phyloP scores from a whole-genome alignment of 2,888 invertebrate species.

The Cacoxenus indagator region DNA sequence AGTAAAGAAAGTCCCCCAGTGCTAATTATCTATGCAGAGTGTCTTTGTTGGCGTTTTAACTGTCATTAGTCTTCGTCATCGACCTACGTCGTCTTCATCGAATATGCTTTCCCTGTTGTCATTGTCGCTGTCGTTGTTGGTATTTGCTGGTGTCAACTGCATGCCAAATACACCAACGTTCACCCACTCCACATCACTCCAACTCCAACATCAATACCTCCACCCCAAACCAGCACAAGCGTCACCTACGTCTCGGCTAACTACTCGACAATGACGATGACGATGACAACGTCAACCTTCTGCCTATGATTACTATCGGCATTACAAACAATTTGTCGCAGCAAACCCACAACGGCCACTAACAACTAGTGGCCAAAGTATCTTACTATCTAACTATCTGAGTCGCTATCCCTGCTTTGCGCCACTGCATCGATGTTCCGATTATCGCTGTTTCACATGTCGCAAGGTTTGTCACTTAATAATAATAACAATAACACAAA shows the following conservation, averaged over 20 bases:
- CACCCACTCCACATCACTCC: too few species aligned
- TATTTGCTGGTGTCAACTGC: too few species aligned
- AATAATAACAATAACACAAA: conserved; percentile 36
- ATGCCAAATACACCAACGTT: too few species aligned
- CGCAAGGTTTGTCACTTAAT: conserved; percentile 47
- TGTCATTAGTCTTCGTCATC: conserved; percentile 11
- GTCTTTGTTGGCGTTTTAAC: conserved; percentile 14
- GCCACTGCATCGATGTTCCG: not conserved
- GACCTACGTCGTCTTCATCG: not conserved
- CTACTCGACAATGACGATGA: too few species aligned
- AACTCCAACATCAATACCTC: too few species aligned
- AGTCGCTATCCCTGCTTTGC: not conserved
- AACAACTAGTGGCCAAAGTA: not conserved
- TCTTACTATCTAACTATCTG: not conserved
- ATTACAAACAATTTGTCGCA: conserved; percentile 44
- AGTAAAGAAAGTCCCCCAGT: not conserved
- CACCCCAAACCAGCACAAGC: too few species aligned
- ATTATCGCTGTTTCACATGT: conserved; percentile 10
- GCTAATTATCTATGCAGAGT: conserved; percentile 2
- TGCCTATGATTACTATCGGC: conserved; percentile 49
- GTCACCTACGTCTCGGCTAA: too few species aligned
- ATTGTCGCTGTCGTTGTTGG: not conserved
- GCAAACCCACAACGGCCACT: conserved; percentile 12
- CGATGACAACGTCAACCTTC: too few species aligned
- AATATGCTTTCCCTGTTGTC: not conserved